Conservation (phyloP, 2,888 invertebrate species). For the Drosophila lacicola region DNA sequence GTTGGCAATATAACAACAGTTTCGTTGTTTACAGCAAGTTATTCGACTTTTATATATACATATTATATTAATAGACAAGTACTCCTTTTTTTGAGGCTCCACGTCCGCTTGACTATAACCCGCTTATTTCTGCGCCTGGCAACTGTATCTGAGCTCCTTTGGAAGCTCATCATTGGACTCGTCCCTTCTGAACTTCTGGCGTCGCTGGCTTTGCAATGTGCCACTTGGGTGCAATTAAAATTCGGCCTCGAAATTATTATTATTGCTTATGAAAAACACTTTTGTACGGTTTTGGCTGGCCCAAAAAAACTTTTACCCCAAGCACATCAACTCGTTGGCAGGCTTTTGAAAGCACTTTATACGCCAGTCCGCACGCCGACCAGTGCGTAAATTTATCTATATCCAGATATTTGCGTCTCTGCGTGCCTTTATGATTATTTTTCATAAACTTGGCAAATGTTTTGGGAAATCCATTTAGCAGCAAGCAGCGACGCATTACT, state of each 20-base stretch:
- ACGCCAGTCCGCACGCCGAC: slow-evolving; percentile 65
- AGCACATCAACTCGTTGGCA: slow-evolving; percentile 68
- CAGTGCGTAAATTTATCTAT: slow-evolving; percentile 63
- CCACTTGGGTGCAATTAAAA: slow-evolving; percentile 83
- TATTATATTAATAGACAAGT: neutral
- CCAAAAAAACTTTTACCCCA: slow-evolving; percentile 56
- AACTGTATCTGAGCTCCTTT: neutral
- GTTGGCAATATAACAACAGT: too few species aligned
- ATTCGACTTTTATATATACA: neutral
- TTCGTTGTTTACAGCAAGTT: too few species aligned
- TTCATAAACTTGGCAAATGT: slow-evolving; percentile 82
- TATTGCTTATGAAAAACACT: slow-evolving; percentile 80
- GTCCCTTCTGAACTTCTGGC: slow-evolving; percentile 31
- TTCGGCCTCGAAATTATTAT: slow-evolving; percentile 79
- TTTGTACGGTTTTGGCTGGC: slow-evolving; percentile 42
- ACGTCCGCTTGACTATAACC: slow-evolving; percentile 15
- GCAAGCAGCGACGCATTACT: slow-evolving; percentile 71
- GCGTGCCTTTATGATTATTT: slow-evolving; percentile 70
- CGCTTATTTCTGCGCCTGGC: slow-evolving; percentile 23
- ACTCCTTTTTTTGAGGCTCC: slow-evolving; percentile 27
- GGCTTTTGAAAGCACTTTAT: slow-evolving; percentile 80
- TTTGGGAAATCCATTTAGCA: slow-evolving; percentile 81
- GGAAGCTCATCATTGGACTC: slow-evolving; percentile 47
- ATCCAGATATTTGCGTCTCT: slow-evolving; percentile 24
- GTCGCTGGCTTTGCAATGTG: slow-evolving; percentile 69